phyloP scores from a whole-genome alignment of 2,113 vertebrate genomes.

The Bubalus kerabau region DNA sequence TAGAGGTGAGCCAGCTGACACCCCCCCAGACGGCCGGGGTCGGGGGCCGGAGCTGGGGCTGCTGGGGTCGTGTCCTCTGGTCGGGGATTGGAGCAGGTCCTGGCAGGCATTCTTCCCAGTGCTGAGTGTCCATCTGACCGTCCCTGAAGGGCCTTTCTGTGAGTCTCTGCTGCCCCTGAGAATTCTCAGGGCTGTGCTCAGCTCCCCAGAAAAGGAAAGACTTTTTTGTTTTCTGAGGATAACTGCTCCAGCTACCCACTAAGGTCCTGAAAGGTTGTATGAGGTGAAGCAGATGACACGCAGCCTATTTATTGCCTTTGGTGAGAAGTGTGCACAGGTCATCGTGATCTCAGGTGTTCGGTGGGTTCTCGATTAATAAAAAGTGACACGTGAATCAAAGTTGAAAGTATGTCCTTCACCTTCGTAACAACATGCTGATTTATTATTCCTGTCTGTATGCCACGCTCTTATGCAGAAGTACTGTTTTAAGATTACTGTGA shows the following conservation, averaged over 20 bases:
- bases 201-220: not conserved
- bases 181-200: not conserved
- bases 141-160: not conserved
- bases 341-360: not conserved
- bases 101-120: fast-evolving
- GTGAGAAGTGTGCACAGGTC: not conserved
- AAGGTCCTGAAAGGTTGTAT: not conserved
- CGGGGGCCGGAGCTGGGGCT: not conserved
- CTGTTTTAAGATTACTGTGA: not conserved
- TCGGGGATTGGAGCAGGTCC: fast-evolving
- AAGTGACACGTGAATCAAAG: not conserved
- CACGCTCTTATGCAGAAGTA: not conserved
- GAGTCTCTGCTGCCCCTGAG: fast-evolving
- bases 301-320: not conserved
- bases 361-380: not conserved
- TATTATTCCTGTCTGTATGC: not conserved
- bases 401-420: not conserved
- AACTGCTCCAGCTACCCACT: not conserved
- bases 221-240: not conserved
- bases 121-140: not conserved
- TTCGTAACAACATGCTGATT: not conserved
- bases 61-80: fast-evolving
- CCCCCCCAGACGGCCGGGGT: fast-evolving
- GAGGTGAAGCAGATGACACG: fast-evolving
- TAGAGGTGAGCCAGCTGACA: not conserved